Evolutionary conservation across 2,888 invertebrate species (phyloP).

Genomic region (Stomorhina lunata): DNA sequence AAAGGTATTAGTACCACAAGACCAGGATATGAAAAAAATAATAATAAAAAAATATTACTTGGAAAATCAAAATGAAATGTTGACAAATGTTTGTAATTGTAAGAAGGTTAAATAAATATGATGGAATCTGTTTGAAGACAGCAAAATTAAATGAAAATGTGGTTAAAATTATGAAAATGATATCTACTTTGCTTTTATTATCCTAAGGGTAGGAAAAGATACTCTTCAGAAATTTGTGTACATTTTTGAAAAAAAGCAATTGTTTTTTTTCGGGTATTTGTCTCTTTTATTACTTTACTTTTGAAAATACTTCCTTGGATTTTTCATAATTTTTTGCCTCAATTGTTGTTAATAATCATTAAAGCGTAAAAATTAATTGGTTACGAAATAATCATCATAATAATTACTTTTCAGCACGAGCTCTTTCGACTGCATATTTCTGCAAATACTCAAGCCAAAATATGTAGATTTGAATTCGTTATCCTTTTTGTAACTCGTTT

Average conservation of each 20-base stretch:
- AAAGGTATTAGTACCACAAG: constrained; percentile 16
- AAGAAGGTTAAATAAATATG: constrained; percentile 60
- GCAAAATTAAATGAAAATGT: constrained; percentile 25
- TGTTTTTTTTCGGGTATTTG: no score
- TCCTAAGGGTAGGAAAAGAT: constrained; percentile 6
- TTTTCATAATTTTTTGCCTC: constrained; percentile 43
- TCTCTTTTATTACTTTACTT: not conserved
- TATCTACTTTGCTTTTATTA: not conserved
- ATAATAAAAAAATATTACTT: constrained; percentile 36
- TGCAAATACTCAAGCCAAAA: not conserved
- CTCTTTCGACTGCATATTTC: not conserved
- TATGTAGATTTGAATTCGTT: not conserved
- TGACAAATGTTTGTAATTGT: constrained; percentile 68
- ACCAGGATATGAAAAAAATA: constrained; percentile 29
- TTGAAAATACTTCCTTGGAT: not conserved
- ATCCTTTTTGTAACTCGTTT: constrained; percentile 42
- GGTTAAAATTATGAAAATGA: constrained; percentile 37
- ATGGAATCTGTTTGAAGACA: no score
- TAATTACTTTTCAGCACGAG: constrained; percentile 54
- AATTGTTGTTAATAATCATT: constrained; percentile 64
- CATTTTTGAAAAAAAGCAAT: no score
- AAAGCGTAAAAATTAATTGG: constrained; percentile 66
- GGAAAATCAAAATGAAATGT: constrained; percentile 57
- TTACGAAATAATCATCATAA: constrained; percentile 63
- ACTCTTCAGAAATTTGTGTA: not conserved